Evolutionary conservation across 1,140 invertebrate species (phyloP).

Genomic region (Drosophila biarmipes): DNA sequence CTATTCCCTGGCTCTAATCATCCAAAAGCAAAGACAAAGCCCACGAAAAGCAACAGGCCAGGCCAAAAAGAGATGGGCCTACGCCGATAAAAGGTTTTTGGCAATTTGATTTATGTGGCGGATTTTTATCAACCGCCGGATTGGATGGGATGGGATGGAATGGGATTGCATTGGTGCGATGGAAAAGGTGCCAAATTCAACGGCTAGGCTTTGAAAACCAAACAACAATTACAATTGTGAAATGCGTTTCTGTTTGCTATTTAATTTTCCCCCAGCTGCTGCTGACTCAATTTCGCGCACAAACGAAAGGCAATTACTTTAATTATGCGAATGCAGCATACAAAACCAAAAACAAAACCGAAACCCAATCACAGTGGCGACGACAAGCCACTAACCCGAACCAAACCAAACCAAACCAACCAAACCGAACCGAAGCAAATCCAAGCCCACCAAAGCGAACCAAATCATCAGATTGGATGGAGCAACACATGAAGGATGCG

Average conservation of each 20-base stretch:
- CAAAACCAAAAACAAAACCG: slow-evolving; percentile 34
- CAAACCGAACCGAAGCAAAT: slow-evolving; percentile 9
- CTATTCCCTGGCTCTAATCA: slow-evolving; percentile 23
- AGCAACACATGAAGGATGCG: slow-evolving; percentile 49
- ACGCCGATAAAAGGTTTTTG: slow-evolving; percentile 32
- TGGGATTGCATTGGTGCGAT: neutral
- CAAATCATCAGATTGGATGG: slow-evolving; percentile 52
- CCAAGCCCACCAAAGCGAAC: slow-evolving; percentile 24
- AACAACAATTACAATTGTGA: slow-evolving; percentile 62
- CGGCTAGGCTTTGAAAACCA: slow-evolving; percentile 10
- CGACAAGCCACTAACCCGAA: slow-evolving; percentile 39
- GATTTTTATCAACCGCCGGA: slow-evolving; percentile 34
- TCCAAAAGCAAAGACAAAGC: slow-evolving; percentile 16
- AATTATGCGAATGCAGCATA: slow-evolving; percentile 54
- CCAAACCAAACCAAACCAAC: slow-evolving; percentile 4
- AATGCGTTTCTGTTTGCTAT: slow-evolving; percentile 57
- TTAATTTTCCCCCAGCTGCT: slow-evolving; percentile 52
- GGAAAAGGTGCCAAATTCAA: slow-evolving; percentile 53
- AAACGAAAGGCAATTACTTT: slow-evolving; percentile 67
- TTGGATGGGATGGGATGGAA: neutral
- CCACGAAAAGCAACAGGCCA: neutral
- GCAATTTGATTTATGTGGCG: slow-evolving; percentile 57
- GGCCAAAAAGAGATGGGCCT: slow-evolving; percentile 19
- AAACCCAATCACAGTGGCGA: slow-evolving; percentile 58
- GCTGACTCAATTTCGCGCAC: slow-evolving; percentile 61